A percentile compares a stretch with the other conserved stretches of the same genome.
Evolutionary conservation across 1,140 invertebrate genomes (phyloP).

Genomic region (Papilio helenus): DNA sequence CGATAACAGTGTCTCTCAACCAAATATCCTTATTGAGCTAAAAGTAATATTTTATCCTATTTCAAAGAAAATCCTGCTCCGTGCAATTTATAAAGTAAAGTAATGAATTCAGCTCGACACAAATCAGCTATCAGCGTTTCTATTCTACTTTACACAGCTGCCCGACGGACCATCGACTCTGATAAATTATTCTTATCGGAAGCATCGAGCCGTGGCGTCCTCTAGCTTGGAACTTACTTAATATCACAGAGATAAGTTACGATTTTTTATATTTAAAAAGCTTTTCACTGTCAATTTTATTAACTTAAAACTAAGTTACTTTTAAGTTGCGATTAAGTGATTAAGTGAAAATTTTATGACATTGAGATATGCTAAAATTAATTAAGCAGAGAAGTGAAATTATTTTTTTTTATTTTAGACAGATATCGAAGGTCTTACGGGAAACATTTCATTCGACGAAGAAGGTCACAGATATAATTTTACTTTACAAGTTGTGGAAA

Average conservation of each 20-base stretch:
- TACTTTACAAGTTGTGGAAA: slow-evolving; percentile 96
- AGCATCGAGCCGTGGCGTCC: slow-evolving; percentile 14
- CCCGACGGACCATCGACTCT: neutral
- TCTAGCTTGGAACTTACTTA: slow-evolving; percentile 6
- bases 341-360: neutral
- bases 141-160: slow-evolving; percentile 20
- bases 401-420: slow-evolving; percentile 58
- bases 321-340: neutral
- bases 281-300: neutral
- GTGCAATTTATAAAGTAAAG: slow-evolving; percentile 10
- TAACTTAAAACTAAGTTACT: neutral
- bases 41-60: neutral
- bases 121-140: slow-evolving; percentile 27
- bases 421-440: slow-evolving; percentile 95
- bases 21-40: too few relatives aligned
- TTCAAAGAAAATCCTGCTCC: neutral
- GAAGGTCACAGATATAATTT: slow-evolving; percentile 95
- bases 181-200: slow-evolving; percentile 23
- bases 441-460: slow-evolving; percentile 95
- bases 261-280: neutral
- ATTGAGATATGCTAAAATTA: neutral
- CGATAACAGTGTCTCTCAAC: too few relatives aligned
- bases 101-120: neutral
- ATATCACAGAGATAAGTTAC: neutral
- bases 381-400: neutral